Base-by-base conservation (phyloP, 2,113 vertebrate species). In the Columba livia region DNA sequence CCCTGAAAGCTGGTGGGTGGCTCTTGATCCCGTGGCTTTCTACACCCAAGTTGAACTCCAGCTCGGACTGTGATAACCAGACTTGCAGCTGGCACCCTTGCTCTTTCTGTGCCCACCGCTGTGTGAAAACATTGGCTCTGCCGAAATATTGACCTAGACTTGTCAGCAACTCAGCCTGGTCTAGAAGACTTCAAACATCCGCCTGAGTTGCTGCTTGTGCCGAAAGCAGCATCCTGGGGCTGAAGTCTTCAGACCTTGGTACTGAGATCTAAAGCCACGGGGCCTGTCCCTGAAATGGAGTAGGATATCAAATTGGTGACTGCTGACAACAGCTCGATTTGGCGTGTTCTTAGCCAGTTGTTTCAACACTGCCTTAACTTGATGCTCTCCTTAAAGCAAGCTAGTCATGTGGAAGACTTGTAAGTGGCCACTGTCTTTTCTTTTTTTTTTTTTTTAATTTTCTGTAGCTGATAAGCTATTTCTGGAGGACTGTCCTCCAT, bases 301-400 rank as follows among this genome's bases (percentile, higher is more conserved):
- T 51, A 93, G 67, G 94, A 67, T 93, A 69, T 81, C 92, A 81
- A 94, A 93, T 93, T 92, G 95, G 94, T 96, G 95, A 95, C 92
- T 94, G 29, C 90, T 93, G 96, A 94, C 88, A 96, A 90, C 94
- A 96, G 94, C 91, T 96, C 86, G 53, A 44, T 95, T 94, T 16
- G 96, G 91, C 81, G 65, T 85, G 77, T 92, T 89, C 72, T 80
- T 96, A 95, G 91, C 94, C 92, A 82, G 91, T 96, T 95, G 93
- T 97, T 92, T 97, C 94, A 86, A 95, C 93, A 88, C 96, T 97
- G 96, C 96, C 96, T 97, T 97, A 97, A 96, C 94, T 96, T 11
- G 66, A 95, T 51, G 89, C 90, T 97, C 91, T 94, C 91, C 87
- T 97, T 95, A 95, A 96, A 96, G 73, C 92, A 96, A 90, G 88